Evolutionary conservation across 2,888 invertebrate species (phyloP), one percentile per base, ranked within the genome.

Genomic region (Mellilla xanthometata): DNA sequence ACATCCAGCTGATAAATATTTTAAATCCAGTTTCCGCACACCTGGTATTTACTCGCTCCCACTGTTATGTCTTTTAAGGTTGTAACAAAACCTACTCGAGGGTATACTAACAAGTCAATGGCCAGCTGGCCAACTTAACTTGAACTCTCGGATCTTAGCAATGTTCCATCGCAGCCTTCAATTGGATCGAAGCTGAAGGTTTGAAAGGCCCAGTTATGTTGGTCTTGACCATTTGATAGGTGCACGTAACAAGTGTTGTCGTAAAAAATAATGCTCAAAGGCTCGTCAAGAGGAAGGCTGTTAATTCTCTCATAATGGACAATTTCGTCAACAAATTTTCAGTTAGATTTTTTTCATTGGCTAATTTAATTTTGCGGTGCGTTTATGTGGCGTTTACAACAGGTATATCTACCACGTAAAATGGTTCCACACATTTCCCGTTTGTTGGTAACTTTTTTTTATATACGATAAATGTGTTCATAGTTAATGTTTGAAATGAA

Each of bases 211-310:
- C 34, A 28, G 33, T 42, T 56, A 48, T 23, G 24, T 13, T 62
- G 69, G 64, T 38, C 40, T 39, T 52, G 56, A 49, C 54, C 57
- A 36, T 52, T 60, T 60, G 60, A 62, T 61, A 54, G 52, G 58
- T 59, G 54, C 54, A 63, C 56, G 62, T 67, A 64, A 68, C 68
- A 69, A 71, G 65, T 66, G 65, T 48, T 42, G 31, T 63, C 68
- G 56, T 72, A 67, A 72, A 71, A 69, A 58, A 65, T 72, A 68
- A 72, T 65, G 65, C 53, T 41, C 51, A 40, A 44, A 52, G 51
- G 49, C 56, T 54, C 41, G 52, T 52, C 48, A 47, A 42, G 28
- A 23, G 22, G 24, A 46, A 63, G 33, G 39, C 35, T 46, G 51
- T 59, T 62, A 63, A 65, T 61, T 46, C 39, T 50, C 39, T 47